phyloP scores from a whole-genome alignment of 2,113 vertebrate species.

The Salminus brasiliensis region DNA sequence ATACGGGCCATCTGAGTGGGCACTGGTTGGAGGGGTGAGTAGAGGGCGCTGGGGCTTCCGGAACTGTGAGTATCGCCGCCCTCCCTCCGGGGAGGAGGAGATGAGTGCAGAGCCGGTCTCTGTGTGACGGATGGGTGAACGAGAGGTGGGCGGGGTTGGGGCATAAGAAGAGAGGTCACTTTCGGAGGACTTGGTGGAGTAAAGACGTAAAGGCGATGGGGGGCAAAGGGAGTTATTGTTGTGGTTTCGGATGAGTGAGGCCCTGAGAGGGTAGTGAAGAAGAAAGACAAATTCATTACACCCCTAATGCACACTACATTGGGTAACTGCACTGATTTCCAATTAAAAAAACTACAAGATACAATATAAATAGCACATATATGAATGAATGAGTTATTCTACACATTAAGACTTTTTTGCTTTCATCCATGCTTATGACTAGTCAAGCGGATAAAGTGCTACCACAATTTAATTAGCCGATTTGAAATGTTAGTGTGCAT shows the following conservation, averaged over 20 bases:
- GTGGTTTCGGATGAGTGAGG: conserved; percentile 71
- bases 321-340: too few relatives aligned
- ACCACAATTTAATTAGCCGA: too few relatives aligned
- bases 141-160: conserved; percentile 60
- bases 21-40: conserved; percentile 50
- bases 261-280: conserved; percentile 53
- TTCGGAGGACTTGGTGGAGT: conserved; percentile 71
- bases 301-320: too few relatives aligned
- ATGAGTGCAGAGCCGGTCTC: conserved; percentile 52
- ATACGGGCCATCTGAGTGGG: conserved; percentile 62
- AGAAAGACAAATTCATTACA: neutral
- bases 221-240: conserved; percentile 71
- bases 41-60: conserved; percentile 44
- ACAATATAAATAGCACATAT: too few relatives aligned
- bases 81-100: conserved; percentile 48
- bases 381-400: too few relatives aligned
- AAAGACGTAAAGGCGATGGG: conserved; percentile 58
- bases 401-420: too few relatives aligned
- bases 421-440: too few relatives aligned
- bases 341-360: too few relatives aligned
- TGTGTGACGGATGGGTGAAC: conserved; percentile 58
- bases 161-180: conserved; percentile 68
- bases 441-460: too few relatives aligned
- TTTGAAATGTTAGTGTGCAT: too few relatives aligned
- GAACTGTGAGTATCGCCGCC: conserved; percentile 32